These are phyloP conservation scores for Arion vulgaris DNA, from an alignment of 1,140 invertebrate species.

Conservation along the genomic window DNA sequence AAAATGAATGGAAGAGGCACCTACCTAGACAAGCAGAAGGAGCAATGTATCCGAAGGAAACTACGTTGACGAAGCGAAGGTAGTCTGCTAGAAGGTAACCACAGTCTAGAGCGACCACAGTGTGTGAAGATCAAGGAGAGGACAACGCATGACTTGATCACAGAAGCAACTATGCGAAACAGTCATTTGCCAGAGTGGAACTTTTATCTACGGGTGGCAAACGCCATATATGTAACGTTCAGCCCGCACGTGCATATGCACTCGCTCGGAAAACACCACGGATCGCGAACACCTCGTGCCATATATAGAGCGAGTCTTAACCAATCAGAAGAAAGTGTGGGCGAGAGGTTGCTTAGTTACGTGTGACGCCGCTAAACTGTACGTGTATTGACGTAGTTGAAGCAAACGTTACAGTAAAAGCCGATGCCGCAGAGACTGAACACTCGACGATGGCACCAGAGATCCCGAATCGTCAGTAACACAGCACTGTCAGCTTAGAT, in stretches of 20 bases:
- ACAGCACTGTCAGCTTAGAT: too few species aligned
- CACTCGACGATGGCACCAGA: neutral
- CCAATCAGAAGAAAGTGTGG: neutral
- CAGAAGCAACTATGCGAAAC: conserved; percentile 7
- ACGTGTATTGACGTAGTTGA: neutral
- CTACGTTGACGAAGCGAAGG: neutral
- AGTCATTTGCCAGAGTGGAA: conserved; percentile 7
- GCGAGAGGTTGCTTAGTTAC: neutral
- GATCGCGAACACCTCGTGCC: neutral
- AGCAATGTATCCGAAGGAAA: neutral
- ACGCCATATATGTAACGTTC: conserved; percentile 23
- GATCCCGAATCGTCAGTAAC: neutral
- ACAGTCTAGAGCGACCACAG: neutral
- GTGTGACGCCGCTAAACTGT: neutral
- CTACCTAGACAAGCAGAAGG: neutral
- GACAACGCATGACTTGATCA: neutral
- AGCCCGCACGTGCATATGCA: neutral
- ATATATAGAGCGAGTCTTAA: conserved; percentile 10
- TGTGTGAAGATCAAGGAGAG: neutral
- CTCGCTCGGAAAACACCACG: neutral
- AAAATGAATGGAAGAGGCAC: neutral
- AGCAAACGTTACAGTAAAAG: neutral
- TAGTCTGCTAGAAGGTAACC: neutral
- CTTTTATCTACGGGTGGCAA: neutral
- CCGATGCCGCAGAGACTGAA: neutral